Evolutionary conservation across 2,888 invertebrate species (phyloP), one percentile per base, ranked within the genome.

Genomic region (Leucania comma): DNA sequence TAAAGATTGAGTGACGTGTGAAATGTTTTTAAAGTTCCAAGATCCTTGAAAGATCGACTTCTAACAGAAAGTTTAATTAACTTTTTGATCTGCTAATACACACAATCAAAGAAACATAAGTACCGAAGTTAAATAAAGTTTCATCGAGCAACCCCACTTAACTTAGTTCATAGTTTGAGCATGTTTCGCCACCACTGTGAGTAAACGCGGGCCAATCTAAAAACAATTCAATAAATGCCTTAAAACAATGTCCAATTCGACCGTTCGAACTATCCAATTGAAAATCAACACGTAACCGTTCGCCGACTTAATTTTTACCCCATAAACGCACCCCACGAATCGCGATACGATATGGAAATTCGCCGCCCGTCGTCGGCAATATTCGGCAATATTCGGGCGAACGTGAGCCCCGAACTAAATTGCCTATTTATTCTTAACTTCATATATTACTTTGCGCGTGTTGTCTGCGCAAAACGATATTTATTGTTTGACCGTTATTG

Each of bases 401-500:
- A 96, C 96, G 96, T 96, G 96, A 90, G 95, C 89, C 90, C 91
- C 92, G 90, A 90, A 93, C 94, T 93, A 95, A 96, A 96, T 96
- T 94, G 96, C 96, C 96, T 96, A 95, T 96, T 96, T 96, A 96
- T 96, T 95, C 96, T 95, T 95, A 94, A 96, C 95, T 96, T 96
- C 96, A 96, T 96, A 96, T 96, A 96, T 96, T 96, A 96, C 96
- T 95, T 95, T 95, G 93, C 94, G 95, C 93, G 92, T 95, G 95
- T 95, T 96, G 96, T 96, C 96, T 96, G 95, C 92, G 94, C 94
- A 95, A 96, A 96, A 93, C 93, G 92, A 95, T 95, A 96, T 96
- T 96, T 96, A 96, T 96, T 91, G 95, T 94, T 94, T 93, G 95
- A 93, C 95, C 95, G 94, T 96, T 95, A 96, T 95, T 96, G 94